Base-by-base conservation (phyloP, 2,113 vertebrate species). In the Oreocharis arfaki region DNA sequence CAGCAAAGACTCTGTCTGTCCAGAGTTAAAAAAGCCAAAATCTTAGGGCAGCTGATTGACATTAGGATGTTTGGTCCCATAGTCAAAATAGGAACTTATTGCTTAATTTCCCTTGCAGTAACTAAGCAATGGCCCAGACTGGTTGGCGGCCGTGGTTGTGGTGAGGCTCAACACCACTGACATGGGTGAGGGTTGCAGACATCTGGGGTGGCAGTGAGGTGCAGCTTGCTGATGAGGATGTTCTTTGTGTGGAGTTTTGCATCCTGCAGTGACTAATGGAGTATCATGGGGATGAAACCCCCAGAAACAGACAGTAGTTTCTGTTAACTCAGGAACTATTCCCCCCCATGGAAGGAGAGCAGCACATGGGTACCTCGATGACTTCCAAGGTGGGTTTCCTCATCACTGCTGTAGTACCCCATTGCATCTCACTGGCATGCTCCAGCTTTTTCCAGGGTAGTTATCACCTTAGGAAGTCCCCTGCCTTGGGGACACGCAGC, bases 61-160 rank as follows among this genome's bases (percentile, higher is more conserved):
- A 23, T 76, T 23, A 33, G 71, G 41, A 63, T 77, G 49, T 50
- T 83, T 71, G 61, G n/a, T n/a, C n/a, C 44, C 4, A 1, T 3
- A 84, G 37, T 61, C 49, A 71, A 46, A 91, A 71, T 2, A 4
- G 53, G 65, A 63, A 33, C 35, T 60, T 53, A n/a, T 9, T 56
- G 60, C 49, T 13, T 57, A 9, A 53, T 76, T 86, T 90, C 39
- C 42, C 5, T 73, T 19, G 1, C 1, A 5, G 35, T 1, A 0
- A 2, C 37, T 0, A 4, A n/a, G 57, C 1, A 1, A 6, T 37
- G 60, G 39, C 84, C 57, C 74, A 19, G 39, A 13, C 16, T 5
- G 12, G 46, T 49, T 2, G 1, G 32, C 0, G 1, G 23, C 52
- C 0, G 0, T 4, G 37, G 22, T 5, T 80, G 37, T 87, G 78